Base-by-base conservation (phyloP, 2,113 vertebrate species). In the Oenanthe melanoleuca region DNA sequence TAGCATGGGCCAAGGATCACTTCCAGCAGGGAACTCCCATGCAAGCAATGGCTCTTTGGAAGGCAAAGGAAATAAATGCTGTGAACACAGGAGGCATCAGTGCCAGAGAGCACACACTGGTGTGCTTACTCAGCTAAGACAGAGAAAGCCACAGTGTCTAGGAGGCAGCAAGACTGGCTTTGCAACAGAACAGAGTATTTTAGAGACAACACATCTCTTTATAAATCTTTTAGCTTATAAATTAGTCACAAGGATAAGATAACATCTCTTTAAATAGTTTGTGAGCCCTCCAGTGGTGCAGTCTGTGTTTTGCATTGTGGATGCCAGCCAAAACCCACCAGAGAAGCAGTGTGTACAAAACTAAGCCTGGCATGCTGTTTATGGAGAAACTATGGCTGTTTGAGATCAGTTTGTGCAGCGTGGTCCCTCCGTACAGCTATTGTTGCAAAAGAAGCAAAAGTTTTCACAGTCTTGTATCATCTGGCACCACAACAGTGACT, bases 251-350 rank as follows among this genome's bases (percentile, higher is more conserved):
- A 86, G 74, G 79, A 74, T 88, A 94, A 95, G 93, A 96, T 59
- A 92, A 65, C 52, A 88, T 83, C 44, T 89, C 95, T 96, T 92
- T 90, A 95, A 89, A 93, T 28, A 92, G 67, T 80, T 26, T 65
- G 85, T 92, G 93, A 95, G 92, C 89, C 94, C 92, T 96, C 95
- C 94, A 96, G 93, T 94, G 89, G 92, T 92, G 52, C 59, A 71
- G 38, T 37, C 75, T 71, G 72, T 53, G 52, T 82, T 93, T 84
- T 93, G 70, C 88, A 88, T 49, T 83, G 49, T 67, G 64, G 52
- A 93, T 86, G 75, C 40, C 82, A 92, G 81, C 64, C 92, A 95
- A 93, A 95, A 91, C 87, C 74, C 44, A 73, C 67, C 78, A 63
- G 34, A 82, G 59, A 57, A 77, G 23, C 11, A 28, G 20, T 26